These are phyloP conservation scores for cat (Felis catus) DNA, from an alignment of 2,113 vertebrate genomes.

Conservation along the genomic window F.catus_Fca126_mat1.0 CM031411.1:66648501-66649000, in stretches of 20 bases:
- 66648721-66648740: not conserved
- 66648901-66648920: no score
- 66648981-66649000: no score
- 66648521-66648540: not conserved
- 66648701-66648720: not conserved
- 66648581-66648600: not conserved
- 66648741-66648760: not conserved
- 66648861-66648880: not conserved
- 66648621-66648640: not conserved
- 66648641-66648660: not conserved
- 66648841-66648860: not conserved
- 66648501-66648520: not conserved
- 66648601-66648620: not conserved
- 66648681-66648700: not conserved
- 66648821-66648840: not conserved
- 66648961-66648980: no score
- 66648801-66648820: not conserved
- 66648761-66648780: not conserved
- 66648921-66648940: no score
- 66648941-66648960: no score
- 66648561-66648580: not conserved
- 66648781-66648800: not conserved
- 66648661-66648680: not conserved
- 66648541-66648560: not conserved
- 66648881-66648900: no score